Evolutionary conservation across 2,113 vertebrate species (phyloP).

Genomic region (Strix aluco): DNA sequence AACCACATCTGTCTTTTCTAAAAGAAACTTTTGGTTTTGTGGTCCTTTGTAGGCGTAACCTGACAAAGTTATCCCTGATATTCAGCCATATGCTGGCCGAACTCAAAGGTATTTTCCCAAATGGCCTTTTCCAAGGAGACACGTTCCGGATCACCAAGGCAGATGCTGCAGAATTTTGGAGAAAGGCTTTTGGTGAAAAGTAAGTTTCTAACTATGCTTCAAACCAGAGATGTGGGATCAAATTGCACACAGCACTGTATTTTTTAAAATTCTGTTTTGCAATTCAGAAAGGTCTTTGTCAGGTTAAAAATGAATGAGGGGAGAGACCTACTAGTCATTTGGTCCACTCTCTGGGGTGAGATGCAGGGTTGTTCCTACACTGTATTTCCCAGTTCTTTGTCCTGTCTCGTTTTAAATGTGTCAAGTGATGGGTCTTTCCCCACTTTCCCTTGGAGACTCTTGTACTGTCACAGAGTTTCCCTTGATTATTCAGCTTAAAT

Average conservation of each 20-base stretch:
- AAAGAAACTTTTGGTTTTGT: not conserved
- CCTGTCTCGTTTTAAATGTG: not conserved
- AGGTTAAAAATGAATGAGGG: not conserved
- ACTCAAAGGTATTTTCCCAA: conserved; percentile 97
- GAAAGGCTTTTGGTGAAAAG: conserved; percentile 96
- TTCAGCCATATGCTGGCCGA: conserved; percentile 99
- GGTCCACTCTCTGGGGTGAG: not conserved
- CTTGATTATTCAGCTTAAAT: not conserved
- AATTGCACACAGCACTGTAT: no score
- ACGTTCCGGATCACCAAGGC: conserved; percentile 98
- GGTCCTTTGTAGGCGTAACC: conserved; percentile 82
- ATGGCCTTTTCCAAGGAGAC: conserved; percentile 94
- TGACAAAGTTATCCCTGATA: conserved; percentile 96
- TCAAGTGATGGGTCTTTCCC: not conserved
- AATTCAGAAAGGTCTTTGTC: not conserved
- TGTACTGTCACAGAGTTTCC: not conserved
- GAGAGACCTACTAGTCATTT: not conserved
- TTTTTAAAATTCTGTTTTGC: not conserved
- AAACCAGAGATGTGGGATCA: not conserved
- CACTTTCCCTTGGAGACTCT: not conserved
- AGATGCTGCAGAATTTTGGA: conserved; percentile 98
- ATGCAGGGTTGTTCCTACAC: not conserved
- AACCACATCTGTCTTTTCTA: not conserved
- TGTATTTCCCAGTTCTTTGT: not conserved
- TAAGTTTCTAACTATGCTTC: conserved; percentile 68